Evolutionary conservation across 2,888 invertebrate species (phyloP), one percentile per base, ranked within the genome.

Genomic region (Sceliomorpha sp.): DNA sequence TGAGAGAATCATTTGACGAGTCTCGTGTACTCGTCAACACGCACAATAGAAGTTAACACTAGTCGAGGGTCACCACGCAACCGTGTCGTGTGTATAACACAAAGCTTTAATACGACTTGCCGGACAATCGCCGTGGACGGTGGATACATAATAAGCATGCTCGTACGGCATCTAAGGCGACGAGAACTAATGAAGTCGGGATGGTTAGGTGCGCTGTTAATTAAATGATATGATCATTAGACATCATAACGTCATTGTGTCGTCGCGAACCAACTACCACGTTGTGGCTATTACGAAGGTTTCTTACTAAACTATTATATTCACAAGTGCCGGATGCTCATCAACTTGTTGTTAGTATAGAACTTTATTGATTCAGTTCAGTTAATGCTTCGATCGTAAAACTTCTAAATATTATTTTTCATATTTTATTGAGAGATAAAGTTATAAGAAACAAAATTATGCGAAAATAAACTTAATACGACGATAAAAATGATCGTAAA

Each of bases 221-320:
- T 88, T 86, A 86, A 87, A 87, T 86, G 86, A 87, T 88, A 87
- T 81, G 79, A 87, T 87, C 87, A 87, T 88, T 87, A 85, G 86
- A 87, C 86, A 85, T 87, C 86, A 83, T 82, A 80, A 79, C 82
- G 80, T 84, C 83, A 85, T 86, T 86, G 84, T 84, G 80, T 80
- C 75, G 77, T 48, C 44, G 40, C 53, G 40, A 55, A 13, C 53
- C 37, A 32, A 27, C 34, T 20, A 36, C 44, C 42, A 45, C n/a
- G n/a, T n/a, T n/a, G n/a, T 36, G 31, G 40, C 53, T 26, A 20
- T 56, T 44, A 50, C 40, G 31, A 45, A 45, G 48, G 29, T 42
- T 64, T 64, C 47, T 62, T 63, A 55, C 31, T 34, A 9, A 13
- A 47, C 53, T 47, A 40, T 62, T 37, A 60, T 51, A n/a, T 14